Evolutionary conservation across 2,888 invertebrate species (phyloP), one percentile per base, ranked within the genome.

Genomic region (Pilophorus perplexus): DNA sequence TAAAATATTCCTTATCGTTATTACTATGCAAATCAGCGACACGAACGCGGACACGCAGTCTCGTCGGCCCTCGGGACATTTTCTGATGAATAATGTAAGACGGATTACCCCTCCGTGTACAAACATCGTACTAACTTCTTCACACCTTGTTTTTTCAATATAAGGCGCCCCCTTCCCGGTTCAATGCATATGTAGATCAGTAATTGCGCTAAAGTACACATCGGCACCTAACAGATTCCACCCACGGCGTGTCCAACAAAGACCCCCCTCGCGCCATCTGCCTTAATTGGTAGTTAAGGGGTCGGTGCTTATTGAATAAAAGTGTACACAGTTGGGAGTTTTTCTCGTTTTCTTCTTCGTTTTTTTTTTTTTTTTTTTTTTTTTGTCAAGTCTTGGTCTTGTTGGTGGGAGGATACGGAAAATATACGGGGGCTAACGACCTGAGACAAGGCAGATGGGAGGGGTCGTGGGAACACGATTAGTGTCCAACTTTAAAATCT

Each of bases 141-240:
- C 52, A 52, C 52, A 52, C 52, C 52, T 52, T 52, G 52, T 52
- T 52, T n/a, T n/a, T 52, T 14, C 52, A 33, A 52, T 52, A 28
- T 28, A 8, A 28, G 28, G 52, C 27, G 27, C 27, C 52, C 52
- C 27, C 27, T 52, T 52, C 52, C 18, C 18, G 52, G 28, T 23
- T 28, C 52, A 28, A 52, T 52, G 52, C 52, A 52, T 52, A 52
- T 52, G 52, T 52, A 52, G 52, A 52, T 52, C 52, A 52, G 52
- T 52, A 52, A 52, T 52, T 52, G 52, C 52, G 28, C 52, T 52
- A 28, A 25, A 8, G 25, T 52, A 52, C 33, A 16, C 18, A 52
- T 28, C 48, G 6, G 16, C 12, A 33, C 33, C 52, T 52, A 52
- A 28, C 25, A 52, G 28, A 27, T 25, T 52, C 52, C 52, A 28